A percentile compares a stretch with the other conserved stretches of the same genome.
Evolutionary conservation across 2,888 invertebrate genomes (phyloP).

Genomic region (Drosophila cognata): DNA sequence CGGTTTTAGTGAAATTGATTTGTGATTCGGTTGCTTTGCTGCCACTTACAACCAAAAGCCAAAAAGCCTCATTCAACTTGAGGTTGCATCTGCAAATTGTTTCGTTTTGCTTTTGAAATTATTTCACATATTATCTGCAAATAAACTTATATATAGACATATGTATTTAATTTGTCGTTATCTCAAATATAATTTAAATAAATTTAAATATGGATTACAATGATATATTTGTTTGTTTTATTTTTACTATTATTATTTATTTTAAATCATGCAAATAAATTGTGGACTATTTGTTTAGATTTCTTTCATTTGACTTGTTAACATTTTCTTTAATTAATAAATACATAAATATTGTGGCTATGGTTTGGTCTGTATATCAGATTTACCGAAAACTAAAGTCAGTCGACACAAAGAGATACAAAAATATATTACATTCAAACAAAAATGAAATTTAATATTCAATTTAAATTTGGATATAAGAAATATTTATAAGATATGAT

Average conservation of each 20-base stretch:
- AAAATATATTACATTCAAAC: too few species aligned
- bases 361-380: background rate
- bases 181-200: background rate
- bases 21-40: constrained; percentile 23
- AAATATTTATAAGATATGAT: too few species aligned
- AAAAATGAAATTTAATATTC: too few species aligned
- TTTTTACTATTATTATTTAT: background rate
- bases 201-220: background rate
- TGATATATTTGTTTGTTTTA: background rate
- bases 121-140: background rate
- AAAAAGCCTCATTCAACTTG: constrained; percentile 6
- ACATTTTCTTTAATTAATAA: background rate
- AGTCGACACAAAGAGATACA: too few species aligned
- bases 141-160: background rate
- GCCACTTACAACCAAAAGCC: background rate
- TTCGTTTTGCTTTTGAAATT: constrained; percentile 1
- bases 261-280: background rate
- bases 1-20: constrained; percentile 42
- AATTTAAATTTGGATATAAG: too few species aligned
- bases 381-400: too few species aligned
- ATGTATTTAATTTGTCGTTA: background rate
- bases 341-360: background rate
- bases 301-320: background rate
- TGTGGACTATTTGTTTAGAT: background rate
- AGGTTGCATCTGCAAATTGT: constrained; percentile 34